A percentile compares a stretch with the other conserved stretches of the same genome.
phyloP scores from a whole-genome alignment of 2,113 vertebrate genomes.

The Chitala chitala region DNA sequence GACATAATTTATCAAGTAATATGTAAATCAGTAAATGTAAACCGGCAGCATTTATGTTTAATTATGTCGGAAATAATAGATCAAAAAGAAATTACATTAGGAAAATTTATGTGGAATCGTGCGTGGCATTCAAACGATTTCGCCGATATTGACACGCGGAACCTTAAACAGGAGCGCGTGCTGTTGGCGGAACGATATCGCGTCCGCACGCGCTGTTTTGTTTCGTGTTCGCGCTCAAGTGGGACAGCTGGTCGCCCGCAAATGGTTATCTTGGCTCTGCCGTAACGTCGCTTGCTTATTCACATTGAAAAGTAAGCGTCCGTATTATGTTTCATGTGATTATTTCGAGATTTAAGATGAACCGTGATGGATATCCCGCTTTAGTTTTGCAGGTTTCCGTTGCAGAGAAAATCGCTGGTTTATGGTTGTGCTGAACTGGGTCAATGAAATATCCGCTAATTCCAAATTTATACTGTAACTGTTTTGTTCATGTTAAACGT shows the following conservation, averaged over 20 bases:
- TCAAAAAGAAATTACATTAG: too few species aligned
- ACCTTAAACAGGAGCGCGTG: background rate
- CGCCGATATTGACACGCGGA: background rate
- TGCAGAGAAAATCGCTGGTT: too few species aligned
- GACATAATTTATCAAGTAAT: too few species aligned
- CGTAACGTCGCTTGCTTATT: background rate
- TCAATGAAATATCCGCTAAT: too few species aligned
- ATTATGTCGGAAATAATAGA: too few species aligned
- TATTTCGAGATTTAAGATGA: background rate
- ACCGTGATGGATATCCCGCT: background rate
- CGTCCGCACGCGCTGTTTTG: slow-evolving; percentile 1
- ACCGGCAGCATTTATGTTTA: too few species aligned
- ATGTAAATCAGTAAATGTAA: too few species aligned
- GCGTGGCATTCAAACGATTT: too few species aligned
- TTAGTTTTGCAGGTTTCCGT: background rate
- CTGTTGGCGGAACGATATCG: background rate
- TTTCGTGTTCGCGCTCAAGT: slow-evolving; percentile 15
- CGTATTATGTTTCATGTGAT: background rate
- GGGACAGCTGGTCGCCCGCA: background rate
- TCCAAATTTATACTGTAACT: too few species aligned
- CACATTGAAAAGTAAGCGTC: background rate
- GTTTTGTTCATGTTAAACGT: background rate
- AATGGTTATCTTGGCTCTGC: background rate
- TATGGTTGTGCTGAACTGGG: background rate
- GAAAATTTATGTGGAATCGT: too few species aligned